These are phyloP conservation scores for Poeciliopsis paucimaculata DNA, from an alignment of 2,797 vertebrate species.

Conservation along the genomic window DNA sequence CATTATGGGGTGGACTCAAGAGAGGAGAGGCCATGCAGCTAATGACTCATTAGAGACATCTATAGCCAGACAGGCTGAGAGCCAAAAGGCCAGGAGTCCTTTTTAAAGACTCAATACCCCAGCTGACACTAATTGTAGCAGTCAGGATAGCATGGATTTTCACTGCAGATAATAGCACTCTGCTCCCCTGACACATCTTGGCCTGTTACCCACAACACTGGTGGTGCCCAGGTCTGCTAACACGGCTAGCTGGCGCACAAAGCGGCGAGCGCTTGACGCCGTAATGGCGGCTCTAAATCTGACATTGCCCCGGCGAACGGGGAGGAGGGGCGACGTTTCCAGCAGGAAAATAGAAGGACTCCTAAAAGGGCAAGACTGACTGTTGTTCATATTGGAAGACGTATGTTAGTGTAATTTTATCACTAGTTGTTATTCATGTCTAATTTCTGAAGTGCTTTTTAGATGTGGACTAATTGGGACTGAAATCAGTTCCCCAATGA, in stretches of 20 bases:
- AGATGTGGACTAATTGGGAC: not conserved
- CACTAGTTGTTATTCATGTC: not conserved
- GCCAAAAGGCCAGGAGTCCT: slow-evolving; percentile 83
- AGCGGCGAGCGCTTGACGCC: slow-evolving; percentile 11
- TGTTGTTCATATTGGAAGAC: not conserved
- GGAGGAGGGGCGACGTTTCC: not conserved
- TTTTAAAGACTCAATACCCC: slow-evolving; percentile 86
- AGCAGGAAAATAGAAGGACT: not conserved
- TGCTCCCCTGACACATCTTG: slow-evolving; percentile 77
- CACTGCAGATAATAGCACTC: slow-evolving; percentile 84
- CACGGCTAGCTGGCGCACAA: slow-evolving; percentile 45
- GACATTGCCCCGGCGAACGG: slow-evolving; percentile 36
- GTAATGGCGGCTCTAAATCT: slow-evolving; percentile 47
- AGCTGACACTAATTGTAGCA: slow-evolving; percentile 85
- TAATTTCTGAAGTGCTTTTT: not conserved
- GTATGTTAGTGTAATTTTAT: not conserved
- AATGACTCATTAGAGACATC: slow-evolving; percentile 86
- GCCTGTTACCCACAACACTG: slow-evolving; percentile 71
- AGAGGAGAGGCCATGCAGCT: slow-evolving; percentile 83
- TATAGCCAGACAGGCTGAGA: slow-evolving; percentile 83
- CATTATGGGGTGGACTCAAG: slow-evolving; percentile 80
- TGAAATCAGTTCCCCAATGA: not conserved
- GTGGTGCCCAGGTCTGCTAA: slow-evolving; percentile 61
- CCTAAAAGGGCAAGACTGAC: not conserved
- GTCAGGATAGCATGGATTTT: slow-evolving; percentile 84